Evolutionary conservation across 2,797 vertebrate genomes (phyloP).

Genomic region (Brachyalestes nurse): DNA sequence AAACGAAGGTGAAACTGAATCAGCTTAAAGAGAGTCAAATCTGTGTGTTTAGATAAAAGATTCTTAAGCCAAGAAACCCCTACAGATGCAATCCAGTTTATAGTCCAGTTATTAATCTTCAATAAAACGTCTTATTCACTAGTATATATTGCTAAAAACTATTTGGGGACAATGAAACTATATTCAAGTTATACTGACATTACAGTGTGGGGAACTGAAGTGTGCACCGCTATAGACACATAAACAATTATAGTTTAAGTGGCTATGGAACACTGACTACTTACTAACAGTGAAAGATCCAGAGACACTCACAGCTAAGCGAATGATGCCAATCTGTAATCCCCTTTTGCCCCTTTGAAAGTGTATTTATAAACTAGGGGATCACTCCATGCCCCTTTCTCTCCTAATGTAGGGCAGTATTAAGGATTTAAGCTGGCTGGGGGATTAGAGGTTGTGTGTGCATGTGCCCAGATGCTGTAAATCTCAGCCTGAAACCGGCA

Average conservation of each 20-base stretch:
- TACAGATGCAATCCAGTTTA: neutral
- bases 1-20: neutral
- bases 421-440: constrained; percentile 72
- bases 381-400: constrained; percentile 69
- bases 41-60: neutral
- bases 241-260: neutral
- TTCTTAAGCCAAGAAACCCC: neutral
- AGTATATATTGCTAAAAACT: neutral
- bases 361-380: constrained; percentile 68
- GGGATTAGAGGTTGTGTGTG: constrained; percentile 40
- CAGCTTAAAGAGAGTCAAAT: neutral
- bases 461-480: constrained; percentile 47
- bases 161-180: neutral
- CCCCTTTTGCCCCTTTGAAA: constrained; percentile 13
- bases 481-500: constrained; percentile 48
- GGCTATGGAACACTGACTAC: neutral
- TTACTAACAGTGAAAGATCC: neutral
- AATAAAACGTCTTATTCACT: neutral
- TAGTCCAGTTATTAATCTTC: neutral
- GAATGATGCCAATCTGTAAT: constrained; percentile 21
- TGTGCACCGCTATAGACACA: neutral
- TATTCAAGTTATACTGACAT: neutral
- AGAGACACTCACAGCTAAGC: neutral
- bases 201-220: neutral
- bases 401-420: constrained; percentile 80